phyloP scores from a whole-genome alignment of 2,797 vertebrate species.

The Melanitta fusca region DNA sequence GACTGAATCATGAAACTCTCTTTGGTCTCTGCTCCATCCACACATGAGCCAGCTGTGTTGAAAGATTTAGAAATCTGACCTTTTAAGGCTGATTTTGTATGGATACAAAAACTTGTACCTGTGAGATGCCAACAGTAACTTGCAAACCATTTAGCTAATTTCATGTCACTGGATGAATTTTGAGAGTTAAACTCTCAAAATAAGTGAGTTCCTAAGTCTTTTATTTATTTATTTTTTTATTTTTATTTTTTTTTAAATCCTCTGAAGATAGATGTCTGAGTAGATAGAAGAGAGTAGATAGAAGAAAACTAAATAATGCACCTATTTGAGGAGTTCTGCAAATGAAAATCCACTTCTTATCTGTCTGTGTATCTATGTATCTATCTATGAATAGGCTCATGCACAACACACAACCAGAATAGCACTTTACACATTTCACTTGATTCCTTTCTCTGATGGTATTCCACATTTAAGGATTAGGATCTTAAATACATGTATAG shows the following conservation, averaged over 20 bases:
- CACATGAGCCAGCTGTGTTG: neutral
- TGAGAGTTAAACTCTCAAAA: neutral
- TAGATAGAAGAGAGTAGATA: neutral
- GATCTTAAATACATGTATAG: slow-evolving; percentile 17
- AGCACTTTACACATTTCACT: neutral
- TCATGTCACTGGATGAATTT: neutral
- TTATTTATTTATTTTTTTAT: neutral
- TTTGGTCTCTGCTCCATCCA: neutral
- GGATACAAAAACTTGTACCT: neutral
- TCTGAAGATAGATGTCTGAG: neutral
- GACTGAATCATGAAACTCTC: neutral
- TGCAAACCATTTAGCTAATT: neutral
- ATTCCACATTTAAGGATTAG: slow-evolving; percentile 22
- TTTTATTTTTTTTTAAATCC: neutral
- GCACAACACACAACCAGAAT: neutral
- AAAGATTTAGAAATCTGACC: neutral
- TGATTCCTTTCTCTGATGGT: neutral
- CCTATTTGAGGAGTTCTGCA: neutral
- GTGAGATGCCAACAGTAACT: neutral
- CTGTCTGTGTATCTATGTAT: slow-evolving; percentile 35
- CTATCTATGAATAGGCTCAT: neutral
- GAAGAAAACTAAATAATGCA: neutral
- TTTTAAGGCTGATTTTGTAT: neutral
- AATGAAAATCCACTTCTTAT: slow-evolving; percentile 32
- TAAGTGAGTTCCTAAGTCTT: neutral